A percentile compares a stretch with the other conserved stretches of the same genome.
Conservation (phyloP, 2,797 vertebrate genomes). For the Simalia tracyae region DNA sequence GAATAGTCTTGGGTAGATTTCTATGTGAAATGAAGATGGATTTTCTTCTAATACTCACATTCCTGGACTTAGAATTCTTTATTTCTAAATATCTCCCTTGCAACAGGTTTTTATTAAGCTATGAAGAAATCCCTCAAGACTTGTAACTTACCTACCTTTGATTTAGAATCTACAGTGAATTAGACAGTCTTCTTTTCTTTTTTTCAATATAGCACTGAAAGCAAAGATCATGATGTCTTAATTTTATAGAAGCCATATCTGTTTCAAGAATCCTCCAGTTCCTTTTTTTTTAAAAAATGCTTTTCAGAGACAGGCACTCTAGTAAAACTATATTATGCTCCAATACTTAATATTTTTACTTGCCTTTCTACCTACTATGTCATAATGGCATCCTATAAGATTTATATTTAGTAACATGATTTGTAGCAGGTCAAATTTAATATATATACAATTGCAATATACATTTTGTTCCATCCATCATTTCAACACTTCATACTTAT, state of each 20-base stretch:
- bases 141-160: background rate
- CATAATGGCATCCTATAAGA: background rate
- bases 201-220: background rate
- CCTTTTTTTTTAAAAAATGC: background rate
- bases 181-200: background rate
- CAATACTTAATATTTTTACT: background rate
- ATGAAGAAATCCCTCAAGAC: background rate
- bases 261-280: background rate
- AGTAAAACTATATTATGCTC: background rate
- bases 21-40: background rate
- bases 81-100: background rate
- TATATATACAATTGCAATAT: background rate
- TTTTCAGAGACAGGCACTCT: background rate
- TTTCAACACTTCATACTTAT: background rate
- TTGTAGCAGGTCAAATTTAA: background rate
- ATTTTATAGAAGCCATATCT: background rate
- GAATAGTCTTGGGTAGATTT: background rate
- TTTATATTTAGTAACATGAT: background rate
- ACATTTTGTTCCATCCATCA: background rate
- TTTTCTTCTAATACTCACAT: background rate
- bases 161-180: background rate
- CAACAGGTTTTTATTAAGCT: background rate
- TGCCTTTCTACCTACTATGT: background rate
- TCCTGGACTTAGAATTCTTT: background rate
- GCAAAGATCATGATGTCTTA: background rate